Evolutionary conservation across 2,888 invertebrate species (phyloP), one percentile per base, ranked within the genome.

Genomic region (Tipula lateralis): DNA sequence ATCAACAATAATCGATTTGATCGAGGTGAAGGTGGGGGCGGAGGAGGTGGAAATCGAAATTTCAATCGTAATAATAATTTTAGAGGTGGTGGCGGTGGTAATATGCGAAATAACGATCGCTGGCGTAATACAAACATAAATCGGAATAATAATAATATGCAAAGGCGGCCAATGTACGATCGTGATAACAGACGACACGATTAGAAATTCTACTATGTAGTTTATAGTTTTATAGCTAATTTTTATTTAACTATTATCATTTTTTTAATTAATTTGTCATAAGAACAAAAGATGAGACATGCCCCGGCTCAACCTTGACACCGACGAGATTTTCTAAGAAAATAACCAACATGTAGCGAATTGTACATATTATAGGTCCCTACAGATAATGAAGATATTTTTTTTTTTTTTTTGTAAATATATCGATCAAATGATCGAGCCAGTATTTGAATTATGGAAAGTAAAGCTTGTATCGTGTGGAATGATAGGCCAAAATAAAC

Each of bases 1-100:
- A 91, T 85, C 50, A 80, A 84, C 12, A 85, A 85, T 24, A 83
- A 83, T 34, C 85, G 86, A n/a, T 86, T 86, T 85, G 86, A 86
- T 0, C 86, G 86, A 34, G 85, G 85, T 6, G 86, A 85, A 50
- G 86, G 86, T 50, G 83, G 36, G 1, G 39, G 83, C n/a, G 84
- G 50, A 12, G 19, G 19, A 2, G 83, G 83, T 19, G 32, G 16
- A 16, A 82, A 82, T 82, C 82, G 82, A 29, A 82, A 30, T 32
- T 30, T 82, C 16, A 82, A 82, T 82, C 82, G 82, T 30, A 82
- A 82, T 32, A 82, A 82, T 82, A 83, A 24, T 12, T 39, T 39
- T 44, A 83, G 39, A 39, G 30, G 24, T 19, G 30, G 24, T 19
- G 30, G 34, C 9, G 29, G 16, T 34, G 32, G 83, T 24, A 83